phyloP scores from a whole-genome alignment of 1,140 invertebrate species.

The Papilio xuthus region DNA sequence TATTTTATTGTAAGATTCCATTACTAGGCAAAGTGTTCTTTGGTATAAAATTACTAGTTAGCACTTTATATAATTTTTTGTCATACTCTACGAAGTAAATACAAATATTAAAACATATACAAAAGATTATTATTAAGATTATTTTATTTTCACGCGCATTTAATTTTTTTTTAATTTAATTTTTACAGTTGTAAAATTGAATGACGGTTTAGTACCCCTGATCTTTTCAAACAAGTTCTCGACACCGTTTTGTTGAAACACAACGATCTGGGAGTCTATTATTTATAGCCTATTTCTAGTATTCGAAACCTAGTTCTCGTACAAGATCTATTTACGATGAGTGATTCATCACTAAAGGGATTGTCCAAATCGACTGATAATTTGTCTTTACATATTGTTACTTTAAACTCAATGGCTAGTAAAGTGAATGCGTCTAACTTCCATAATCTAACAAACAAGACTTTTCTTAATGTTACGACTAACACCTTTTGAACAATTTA shows the following conservation, averaged over 20 bases:
- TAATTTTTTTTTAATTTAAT: background rate
- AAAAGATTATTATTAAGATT: no score
- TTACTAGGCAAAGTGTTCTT: no score
- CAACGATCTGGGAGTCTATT: conserved; percentile 32
- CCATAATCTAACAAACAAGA: background rate
- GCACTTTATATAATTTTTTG: no score
- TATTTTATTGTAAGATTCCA: no score
- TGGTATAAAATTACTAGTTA: no score
- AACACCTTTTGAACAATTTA: background rate
- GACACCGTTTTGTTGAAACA: conserved; percentile 35
- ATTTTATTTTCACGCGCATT: no score
- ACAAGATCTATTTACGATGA: conserved; percentile 4
- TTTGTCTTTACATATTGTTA: background rate
- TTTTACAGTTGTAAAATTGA: background rate
- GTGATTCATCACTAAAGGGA: background rate
- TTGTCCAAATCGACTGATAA: background rate
- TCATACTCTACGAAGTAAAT: no score
- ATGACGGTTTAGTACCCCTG: background rate
- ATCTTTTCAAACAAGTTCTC: conserved; percentile 29
- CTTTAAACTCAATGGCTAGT: background rate
- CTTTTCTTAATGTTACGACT: background rate
- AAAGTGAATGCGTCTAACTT: background rate
- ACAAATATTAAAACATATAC: no score
- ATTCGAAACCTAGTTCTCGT: conserved; percentile 21
- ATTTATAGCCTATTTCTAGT: conserved; percentile 29